Percentiles rank a stretch among this genome's conserved stretches.
These are phyloP conservation scores for Carduelis carduelis DNA, from an alignment of 2,797 vertebrate genomes.

Conservation along the genomic window DNA sequence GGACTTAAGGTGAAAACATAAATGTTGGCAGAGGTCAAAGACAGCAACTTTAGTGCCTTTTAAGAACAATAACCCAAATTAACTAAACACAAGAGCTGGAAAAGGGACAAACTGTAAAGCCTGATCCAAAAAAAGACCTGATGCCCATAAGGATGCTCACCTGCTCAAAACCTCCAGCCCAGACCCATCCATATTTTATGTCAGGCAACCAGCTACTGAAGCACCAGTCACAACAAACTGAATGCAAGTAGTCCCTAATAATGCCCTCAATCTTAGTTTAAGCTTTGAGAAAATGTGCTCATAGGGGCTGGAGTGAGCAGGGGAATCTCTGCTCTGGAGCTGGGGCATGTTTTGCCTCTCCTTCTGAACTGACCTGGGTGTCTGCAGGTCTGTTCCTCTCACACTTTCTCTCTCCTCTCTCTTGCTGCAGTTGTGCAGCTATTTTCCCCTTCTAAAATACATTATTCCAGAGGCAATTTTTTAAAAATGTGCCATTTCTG, in stretches of 20 bases:
- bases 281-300: neutral
- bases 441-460: neutral
- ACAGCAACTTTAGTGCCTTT: neutral
- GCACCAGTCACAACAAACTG: accelerated
- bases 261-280: neutral
- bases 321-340: neutral
- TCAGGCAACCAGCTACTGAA: neutral
- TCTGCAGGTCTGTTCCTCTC: neutral
- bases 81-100: neutral
- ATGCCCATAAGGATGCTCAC: neutral
- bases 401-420: neutral
- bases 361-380: neutral
- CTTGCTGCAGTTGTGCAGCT: accelerated
- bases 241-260: neutral
- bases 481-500: neutral
- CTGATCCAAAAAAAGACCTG: neutral
- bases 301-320: neutral
- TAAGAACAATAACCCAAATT: neutral
- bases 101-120: neutral
- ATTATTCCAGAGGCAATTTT: neutral
- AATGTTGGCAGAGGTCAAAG: neutral
- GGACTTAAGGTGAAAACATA: neutral
- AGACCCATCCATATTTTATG: neutral
- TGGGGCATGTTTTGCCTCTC: neutral
- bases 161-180: neutral